Evolutionary conservation across 2,888 invertebrate genomes (phyloP), one percentile per base, ranked within the genome.

Genomic region (Melinopterus prodromus): DNA sequence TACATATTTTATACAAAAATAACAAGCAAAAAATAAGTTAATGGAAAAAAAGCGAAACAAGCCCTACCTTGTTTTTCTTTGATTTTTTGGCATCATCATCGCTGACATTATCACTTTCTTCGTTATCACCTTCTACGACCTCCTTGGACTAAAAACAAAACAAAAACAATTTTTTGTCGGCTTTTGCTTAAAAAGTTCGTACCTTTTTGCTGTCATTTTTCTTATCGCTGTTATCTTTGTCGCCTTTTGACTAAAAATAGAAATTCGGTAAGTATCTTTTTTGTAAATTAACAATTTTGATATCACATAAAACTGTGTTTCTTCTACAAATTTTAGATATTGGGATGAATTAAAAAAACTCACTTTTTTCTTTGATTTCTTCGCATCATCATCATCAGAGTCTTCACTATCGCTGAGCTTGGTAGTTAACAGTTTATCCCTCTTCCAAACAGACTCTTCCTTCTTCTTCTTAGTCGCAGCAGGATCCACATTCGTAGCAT

Each of bases 321-420:
- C n/a, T n/a, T n/a, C n/a, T n/a, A n/a, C n/a, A n/a, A n/a, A n/a
- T n/a, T n/a, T n/a, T n/a, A n/a, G n/a, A n/a, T n/a, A n/a, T n/a
- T n/a, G n/a, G n/a, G n/a, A n/a, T n/a, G n/a, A n/a, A n/a, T n/a
- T n/a, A n/a, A n/a, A n/a, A n/a, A 7, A 53, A 9, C 7, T 36
- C 7, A 26, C n/a, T 3, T 71, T 71, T n/a, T 15, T 16, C 26
- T 71, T 71, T 16, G 71, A 15, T 74, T 74, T 74, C 35, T 74
- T 35, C 6, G 2, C 7, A 36, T 7, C 74, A 0, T 6, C 74
- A 0, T 6, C 36, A 4, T 35, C 36, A n/a, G 26, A 26, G 14
- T 81, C 82, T 78, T 86, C 86, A 12, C 86, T 85, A 83, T 87
- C 86, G 12, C 82, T 82, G 70, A 86, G 70, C 78, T 84, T 85